phyloP scores from a whole-genome alignment of 2,888 invertebrate species.

The Drosophila histrio region DNA sequence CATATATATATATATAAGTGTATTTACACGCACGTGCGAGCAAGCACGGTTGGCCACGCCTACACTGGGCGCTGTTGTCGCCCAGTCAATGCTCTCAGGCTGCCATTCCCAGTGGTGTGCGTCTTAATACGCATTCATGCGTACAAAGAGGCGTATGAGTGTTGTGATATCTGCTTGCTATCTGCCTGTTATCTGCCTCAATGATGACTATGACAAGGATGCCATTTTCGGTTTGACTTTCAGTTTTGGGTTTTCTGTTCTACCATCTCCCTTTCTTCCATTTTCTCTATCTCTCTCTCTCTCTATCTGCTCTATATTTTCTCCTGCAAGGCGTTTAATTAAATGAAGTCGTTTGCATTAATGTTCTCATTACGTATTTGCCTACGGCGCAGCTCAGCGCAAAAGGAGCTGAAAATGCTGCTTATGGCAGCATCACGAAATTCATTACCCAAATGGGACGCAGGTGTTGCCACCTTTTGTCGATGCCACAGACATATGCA shows the following conservation, averaged over 20 bases:
- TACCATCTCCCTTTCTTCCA: background rate
- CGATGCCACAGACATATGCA: conserved; percentile 42
- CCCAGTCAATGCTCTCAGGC: conserved; percentile 27
- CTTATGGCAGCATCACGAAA: conserved; percentile 47
- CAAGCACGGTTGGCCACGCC: conserved; percentile 26
- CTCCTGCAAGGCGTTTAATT: conserved; percentile 63
- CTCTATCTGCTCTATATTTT: background rate
- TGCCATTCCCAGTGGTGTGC: conserved; percentile 23
- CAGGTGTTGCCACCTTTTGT: conserved; percentile 57
- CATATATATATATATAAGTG: conserved; percentile 10
- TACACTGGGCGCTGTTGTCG: conserved; percentile 1
- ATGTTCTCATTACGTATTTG: conserved; percentile 77
- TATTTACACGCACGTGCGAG: conserved; percentile 73
- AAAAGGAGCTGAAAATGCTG: conserved; percentile 25
- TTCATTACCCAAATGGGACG: conserved; percentile 71
- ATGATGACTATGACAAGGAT: conserved; percentile 53
- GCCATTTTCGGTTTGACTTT: conserved; percentile 42
- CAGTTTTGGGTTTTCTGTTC: conserved; percentile 17
- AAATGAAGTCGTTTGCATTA: conserved; percentile 79
- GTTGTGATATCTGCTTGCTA: conserved; percentile 41
- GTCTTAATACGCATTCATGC: conserved; percentile 71
- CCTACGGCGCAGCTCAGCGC: conserved; percentile 48
- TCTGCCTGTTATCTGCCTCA: conserved; percentile 43
- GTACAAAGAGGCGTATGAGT: conserved; percentile 63
- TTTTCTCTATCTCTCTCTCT: background rate